A percentile compares a stretch with the other conserved stretches of the same genome.
phyloP scores from a whole-genome alignment of 2,797 vertebrate species.

The Prunella strophiata region DNA sequence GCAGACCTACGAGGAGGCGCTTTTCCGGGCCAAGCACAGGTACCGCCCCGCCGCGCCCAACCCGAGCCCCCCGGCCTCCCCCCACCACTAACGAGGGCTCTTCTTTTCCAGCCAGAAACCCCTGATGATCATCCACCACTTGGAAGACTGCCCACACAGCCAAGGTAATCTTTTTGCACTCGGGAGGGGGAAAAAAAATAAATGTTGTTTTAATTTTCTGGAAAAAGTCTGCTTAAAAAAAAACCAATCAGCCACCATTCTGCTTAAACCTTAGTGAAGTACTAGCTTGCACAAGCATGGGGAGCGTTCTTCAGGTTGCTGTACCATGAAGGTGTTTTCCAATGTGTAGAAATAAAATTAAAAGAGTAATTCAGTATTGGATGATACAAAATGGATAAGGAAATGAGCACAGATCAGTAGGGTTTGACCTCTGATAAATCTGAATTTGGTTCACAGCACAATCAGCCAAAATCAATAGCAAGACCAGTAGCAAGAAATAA shows the following conservation, averaged over 20 bases:
- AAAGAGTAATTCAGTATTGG: neutral
- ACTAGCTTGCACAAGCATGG: accelerated
- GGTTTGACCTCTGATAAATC: neutral
- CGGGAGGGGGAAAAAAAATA: accelerated
- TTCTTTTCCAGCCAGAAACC: constrained; percentile 87
- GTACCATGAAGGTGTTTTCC: accelerated
- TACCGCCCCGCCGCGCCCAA: constrained; percentile 41
- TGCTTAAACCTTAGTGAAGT: neutral
- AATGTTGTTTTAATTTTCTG: neutral
- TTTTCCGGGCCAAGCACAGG: constrained; percentile 87
- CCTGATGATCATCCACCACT: constrained; percentile 92
- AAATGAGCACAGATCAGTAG: neutral
- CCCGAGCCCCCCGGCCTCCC: accelerated
- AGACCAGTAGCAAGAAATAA: neutral
- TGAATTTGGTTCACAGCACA: neutral
- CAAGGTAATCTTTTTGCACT: constrained; percentile 75
- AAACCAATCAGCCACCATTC: too few species aligned
- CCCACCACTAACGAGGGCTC: neutral
- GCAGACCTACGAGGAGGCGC: constrained; percentile 94
- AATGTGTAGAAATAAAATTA: neutral
- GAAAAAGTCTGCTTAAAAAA: neutral
- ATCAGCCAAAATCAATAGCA: neutral
- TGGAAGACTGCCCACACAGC: constrained; percentile 93
- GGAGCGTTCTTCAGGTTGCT: neutral
- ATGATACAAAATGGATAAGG: accelerated